Evolutionary conservation across 2,888 invertebrate genomes (phyloP).

Genomic region (Tachystola acroxantha): DNA sequence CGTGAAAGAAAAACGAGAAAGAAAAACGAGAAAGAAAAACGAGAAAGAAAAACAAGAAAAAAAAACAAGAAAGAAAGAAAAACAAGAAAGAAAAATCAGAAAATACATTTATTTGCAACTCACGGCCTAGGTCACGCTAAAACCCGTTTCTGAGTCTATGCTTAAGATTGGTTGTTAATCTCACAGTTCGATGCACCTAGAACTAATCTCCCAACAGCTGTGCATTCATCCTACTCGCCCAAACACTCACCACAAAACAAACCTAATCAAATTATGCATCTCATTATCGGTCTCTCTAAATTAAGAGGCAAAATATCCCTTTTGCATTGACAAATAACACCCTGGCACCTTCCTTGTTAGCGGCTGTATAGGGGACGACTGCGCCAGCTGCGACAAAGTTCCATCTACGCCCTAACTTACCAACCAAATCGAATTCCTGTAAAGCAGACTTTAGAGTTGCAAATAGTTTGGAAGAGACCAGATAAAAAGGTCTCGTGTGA

Average conservation of each 20-base stretch:
- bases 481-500: conserved; percentile 25
- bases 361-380: conserved; percentile 46
- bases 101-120: too few relatives aligned
- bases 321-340: conserved; percentile 67
- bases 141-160: too few relatives aligned
- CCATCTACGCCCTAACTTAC: conserved; percentile 14
- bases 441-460: conserved; percentile 13
- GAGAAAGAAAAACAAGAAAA: too few relatives aligned
- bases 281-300: conserved; percentile 69
- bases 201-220: too few relatives aligned
- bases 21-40: too few relatives aligned
- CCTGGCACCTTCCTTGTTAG: conserved; percentile 65
- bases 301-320: conserved; percentile 68
- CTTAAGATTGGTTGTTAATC: too few relatives aligned
- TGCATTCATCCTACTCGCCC: too few relatives aligned
- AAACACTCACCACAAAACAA: conserved; percentile 13
- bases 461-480: conserved; percentile 14
- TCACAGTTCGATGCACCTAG: too few relatives aligned
- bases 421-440: conserved; percentile 20
- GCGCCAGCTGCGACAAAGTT: conserved; percentile 32
- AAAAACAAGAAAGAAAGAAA: too few relatives aligned
- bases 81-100: too few relatives aligned
- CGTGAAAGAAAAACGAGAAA: too few relatives aligned
- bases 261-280: conserved; percentile 66
- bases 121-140: too few relatives aligned